A percentile compares a stretch with the other conserved stretches of the same genome.
Conservation (phyloP, 53 echinoderm and acorn worm genomes). For the Mesocentrotus franciscanus region DNA sequence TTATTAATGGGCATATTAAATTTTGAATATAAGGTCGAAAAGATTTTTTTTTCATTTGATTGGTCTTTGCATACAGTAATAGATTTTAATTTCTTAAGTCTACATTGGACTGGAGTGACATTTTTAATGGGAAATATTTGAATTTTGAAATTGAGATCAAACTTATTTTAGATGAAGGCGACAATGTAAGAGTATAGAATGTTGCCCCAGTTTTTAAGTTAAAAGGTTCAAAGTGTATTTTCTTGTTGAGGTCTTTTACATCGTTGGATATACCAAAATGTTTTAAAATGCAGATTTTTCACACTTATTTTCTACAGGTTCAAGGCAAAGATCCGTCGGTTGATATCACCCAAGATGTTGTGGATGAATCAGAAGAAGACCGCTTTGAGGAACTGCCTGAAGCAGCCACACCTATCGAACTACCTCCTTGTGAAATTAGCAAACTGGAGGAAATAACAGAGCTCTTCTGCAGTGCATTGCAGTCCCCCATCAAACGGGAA, state of each 20-base stretch:
- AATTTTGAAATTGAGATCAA: too few relatives aligned
- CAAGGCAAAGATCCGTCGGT: constrained; percentile 98
- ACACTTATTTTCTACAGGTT: constrained; percentile 69
- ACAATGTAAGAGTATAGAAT: not conserved
- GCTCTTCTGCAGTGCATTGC: constrained; percentile 92
- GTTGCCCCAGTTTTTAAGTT: not conserved
- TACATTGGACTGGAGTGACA: too few relatives aligned
- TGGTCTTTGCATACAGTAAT: too few relatives aligned
- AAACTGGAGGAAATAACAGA: constrained; percentile 95
- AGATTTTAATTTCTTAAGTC: too few relatives aligned
- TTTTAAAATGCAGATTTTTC: not conserved
- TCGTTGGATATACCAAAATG: not conserved
- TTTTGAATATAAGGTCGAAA: too few relatives aligned
- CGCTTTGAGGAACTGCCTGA: constrained; percentile 96
- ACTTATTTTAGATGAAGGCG: not conserved
- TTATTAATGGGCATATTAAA: too few relatives aligned
- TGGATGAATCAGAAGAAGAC: constrained; percentile 96
- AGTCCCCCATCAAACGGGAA: constrained; percentile 91
- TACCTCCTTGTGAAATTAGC: constrained; percentile 97
- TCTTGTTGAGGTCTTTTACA: not conserved
- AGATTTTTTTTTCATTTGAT: too few relatives aligned
- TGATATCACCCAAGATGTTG: constrained; percentile 96
- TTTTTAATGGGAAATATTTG: too few relatives aligned
- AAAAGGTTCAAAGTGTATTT: too few relatives aligned
- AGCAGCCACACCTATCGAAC: constrained; percentile 92